These are phyloP conservation scores for Parazoanthus darwini DNA, from an alignment of 92 coral and sea anemone species.

Conservation along the genomic window DNA sequence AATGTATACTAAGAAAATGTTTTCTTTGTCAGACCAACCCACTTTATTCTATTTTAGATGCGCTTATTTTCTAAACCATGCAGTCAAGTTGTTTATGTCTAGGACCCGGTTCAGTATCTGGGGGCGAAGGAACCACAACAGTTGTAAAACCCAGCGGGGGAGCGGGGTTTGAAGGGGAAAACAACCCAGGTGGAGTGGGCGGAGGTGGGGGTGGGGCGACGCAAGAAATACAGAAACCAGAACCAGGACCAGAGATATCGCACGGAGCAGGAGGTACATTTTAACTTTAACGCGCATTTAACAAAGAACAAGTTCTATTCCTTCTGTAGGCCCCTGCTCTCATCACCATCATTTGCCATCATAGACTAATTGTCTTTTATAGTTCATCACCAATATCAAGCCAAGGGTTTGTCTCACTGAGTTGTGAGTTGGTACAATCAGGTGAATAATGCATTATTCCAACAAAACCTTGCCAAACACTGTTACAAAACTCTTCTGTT, in stretches of 20 bases:
- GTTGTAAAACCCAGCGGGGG: neutral
- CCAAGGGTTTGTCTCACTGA: too few relatives aligned
- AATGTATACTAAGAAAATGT: too few relatives aligned
- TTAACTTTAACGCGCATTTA: neutral
- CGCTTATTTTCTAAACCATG: neutral
- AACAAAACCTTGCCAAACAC: too few relatives aligned
- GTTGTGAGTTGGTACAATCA: too few relatives aligned
- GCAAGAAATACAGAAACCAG: neutral
- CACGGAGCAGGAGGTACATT: neutral
- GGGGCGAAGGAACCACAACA: neutral
- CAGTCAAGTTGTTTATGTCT: neutral
- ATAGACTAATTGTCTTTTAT: too few relatives aligned
- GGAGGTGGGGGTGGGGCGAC: neutral
- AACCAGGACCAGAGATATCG: neutral
- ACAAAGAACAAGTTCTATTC: neutral
- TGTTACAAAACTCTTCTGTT: too few relatives aligned
- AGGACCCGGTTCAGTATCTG: neutral
- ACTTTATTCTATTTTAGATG: neutral
- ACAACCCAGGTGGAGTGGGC: neutral
- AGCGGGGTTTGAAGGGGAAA: neutral
- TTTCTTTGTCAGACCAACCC: too few relatives aligned
- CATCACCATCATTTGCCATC: too few relatives aligned
- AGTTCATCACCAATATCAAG: too few relatives aligned
- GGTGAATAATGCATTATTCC: too few relatives aligned
- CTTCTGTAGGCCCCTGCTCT: too few relatives aligned